phyloP scores from a whole-genome alignment of 2,113 vertebrate genomes.

The Boulengeromyrus knoepffleri region DNA sequence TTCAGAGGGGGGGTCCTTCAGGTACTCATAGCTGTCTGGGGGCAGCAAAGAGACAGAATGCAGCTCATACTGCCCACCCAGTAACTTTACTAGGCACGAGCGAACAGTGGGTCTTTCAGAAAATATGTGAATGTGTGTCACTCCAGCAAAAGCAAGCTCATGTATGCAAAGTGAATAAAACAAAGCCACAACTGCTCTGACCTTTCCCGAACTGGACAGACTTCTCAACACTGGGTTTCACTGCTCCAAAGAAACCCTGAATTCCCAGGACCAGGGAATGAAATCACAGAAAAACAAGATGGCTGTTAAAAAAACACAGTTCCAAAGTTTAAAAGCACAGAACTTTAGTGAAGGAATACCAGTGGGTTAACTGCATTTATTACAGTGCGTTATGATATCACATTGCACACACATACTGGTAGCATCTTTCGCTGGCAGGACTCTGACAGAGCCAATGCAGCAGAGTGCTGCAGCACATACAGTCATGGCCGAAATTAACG shows the following conservation, averaged over 20 bases:
- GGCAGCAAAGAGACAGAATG: conserved; percentile 33
- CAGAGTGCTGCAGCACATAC: neutral
- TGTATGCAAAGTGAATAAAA: neutral
- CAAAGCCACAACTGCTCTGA: conserved; percentile 24
- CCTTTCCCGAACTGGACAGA: conserved; percentile 64
- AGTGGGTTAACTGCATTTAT: neutral
- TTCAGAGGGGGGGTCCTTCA: conserved; percentile 77
- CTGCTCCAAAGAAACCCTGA: conserved; percentile 56
- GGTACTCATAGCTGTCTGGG: conserved; percentile 66
- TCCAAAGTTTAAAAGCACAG: neutral
- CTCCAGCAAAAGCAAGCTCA: neutral
- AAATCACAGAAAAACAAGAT: neutral
- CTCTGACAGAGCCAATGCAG: neutral
- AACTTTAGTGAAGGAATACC: neutral
- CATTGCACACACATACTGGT: neutral
- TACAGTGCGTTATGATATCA: neutral
- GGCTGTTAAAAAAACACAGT: neutral
- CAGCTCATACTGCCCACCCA: neutral
- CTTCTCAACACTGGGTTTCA: conserved; percentile 70
- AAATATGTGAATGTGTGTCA: neutral
- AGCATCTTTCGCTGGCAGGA: neutral
- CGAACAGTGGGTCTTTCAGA: neutral
- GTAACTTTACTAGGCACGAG: neutral
- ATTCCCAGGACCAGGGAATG: neutral
- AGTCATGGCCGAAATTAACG: too few relatives aligned